Evolutionary conservation across 2,888 invertebrate genomes (phyloP).

Genomic region (Cenopis cana): DNA sequence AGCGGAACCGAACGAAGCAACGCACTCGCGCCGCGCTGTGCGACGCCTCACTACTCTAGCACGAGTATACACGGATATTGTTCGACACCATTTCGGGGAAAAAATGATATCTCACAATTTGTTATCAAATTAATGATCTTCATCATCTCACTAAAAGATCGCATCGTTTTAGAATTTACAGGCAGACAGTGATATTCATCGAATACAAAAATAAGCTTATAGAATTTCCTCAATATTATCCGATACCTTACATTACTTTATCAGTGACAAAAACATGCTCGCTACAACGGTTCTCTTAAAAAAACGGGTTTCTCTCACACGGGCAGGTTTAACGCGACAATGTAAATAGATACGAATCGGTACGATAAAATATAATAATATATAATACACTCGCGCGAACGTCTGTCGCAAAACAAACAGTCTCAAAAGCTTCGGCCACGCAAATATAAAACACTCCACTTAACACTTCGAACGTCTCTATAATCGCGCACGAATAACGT

Average conservation of each 20-base stretch:
- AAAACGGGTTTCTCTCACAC: conserved; percentile 66
- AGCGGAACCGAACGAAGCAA: conserved; percentile 31
- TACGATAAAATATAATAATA: conserved; percentile 53
- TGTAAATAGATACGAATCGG: conserved; percentile 63
- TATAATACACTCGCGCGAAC: conserved; percentile 73
- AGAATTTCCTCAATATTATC: conserved; percentile 81
- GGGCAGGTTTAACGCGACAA: conserved; percentile 68
- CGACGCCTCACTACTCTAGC: conserved; percentile 71
- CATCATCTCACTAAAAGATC: conserved; percentile 62
- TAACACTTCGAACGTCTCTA: conserved; percentile 73
- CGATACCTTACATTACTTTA: conserved; percentile 79
- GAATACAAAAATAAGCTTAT: conserved; percentile 85
- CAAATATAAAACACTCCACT: conserved; percentile 79
- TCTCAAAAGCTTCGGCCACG: conserved; percentile 81
- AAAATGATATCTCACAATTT: conserved; percentile 77
- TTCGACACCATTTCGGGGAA: conserved; percentile 80
- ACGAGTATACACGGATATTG: conserved; percentile 67
- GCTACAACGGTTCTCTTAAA: conserved; percentile 72
- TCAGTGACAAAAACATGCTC: conserved; percentile 78
- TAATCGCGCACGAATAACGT: conserved; percentile 70
- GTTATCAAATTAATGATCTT: conserved; percentile 57
- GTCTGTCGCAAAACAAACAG: conserved; percentile 80
- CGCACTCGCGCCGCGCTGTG: conserved; percentile 47
- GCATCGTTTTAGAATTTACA: conserved; percentile 76
- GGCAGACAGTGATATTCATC: conserved; percentile 78